These are phyloP conservation scores for Cheirogaleus medius DNA, from an alignment of 2,113 vertebrate species.

Conservation along the genomic window DNA sequence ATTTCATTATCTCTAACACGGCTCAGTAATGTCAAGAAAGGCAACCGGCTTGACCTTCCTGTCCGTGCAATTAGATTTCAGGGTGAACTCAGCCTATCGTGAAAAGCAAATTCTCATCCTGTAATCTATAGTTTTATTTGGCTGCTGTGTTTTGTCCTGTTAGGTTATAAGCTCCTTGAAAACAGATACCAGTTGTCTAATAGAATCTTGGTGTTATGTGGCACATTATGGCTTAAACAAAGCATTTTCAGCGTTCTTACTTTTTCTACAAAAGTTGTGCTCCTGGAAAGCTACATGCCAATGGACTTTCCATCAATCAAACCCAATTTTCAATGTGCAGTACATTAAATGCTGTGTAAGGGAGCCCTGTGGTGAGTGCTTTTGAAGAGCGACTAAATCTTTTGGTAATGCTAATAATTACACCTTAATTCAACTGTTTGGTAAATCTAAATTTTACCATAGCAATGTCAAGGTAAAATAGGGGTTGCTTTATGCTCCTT, in stretches of 20 bases:
- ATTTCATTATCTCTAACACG: background rate
- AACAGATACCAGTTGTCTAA: background rate
- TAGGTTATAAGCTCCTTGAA: background rate
- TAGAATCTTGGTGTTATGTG: background rate
- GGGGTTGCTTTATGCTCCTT: slow-evolving; percentile 45
- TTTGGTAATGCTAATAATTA: slow-evolving; percentile 63
- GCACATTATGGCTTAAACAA: background rate
- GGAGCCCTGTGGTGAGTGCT: background rate
- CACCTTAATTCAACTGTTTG: slow-evolving; percentile 59
- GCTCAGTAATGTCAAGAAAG: background rate
- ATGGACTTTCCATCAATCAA: slow-evolving; percentile 10
- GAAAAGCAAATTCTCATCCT: background rate
- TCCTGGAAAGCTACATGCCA: slow-evolving; percentile 27
- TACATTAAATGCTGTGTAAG: background rate
- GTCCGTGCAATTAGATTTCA: background rate
- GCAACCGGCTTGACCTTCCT: background rate
- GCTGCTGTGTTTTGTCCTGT: background rate
- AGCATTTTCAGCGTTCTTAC: background rate
- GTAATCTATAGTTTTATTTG: background rate
- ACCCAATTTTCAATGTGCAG: background rate
- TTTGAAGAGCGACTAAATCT: slow-evolving; percentile 18
- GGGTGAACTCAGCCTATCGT: background rate
- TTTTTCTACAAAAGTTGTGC: background rate
- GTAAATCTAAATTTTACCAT: slow-evolving; percentile 66
- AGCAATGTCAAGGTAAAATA: slow-evolving; percentile 53